These are phyloP conservation scores for Sturnira hondurensis DNA, from an alignment of 2,113 vertebrate species.

Conservation along the genomic window DNA sequence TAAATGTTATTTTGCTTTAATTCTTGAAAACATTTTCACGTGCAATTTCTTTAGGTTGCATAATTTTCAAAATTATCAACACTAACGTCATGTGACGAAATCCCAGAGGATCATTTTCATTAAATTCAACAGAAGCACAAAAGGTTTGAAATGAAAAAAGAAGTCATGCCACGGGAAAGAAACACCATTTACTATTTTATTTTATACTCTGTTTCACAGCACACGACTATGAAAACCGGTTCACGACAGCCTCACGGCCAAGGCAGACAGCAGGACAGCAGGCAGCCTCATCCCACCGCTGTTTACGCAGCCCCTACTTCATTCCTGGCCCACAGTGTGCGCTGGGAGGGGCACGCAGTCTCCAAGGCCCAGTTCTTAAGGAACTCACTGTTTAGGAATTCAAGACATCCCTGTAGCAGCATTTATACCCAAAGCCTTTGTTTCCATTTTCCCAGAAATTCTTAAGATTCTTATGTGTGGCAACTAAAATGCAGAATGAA, in stretches of 20 bases:
- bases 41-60: neutral
- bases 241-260: neutral
- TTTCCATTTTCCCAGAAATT: slow-evolving; percentile 44
- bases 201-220: slow-evolving; percentile 1
- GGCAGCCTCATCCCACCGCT: neutral
- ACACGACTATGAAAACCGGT: slow-evolving; percentile 23
- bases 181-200: neutral
- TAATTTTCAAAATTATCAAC: slow-evolving; percentile 27
- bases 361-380: neutral
- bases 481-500: neutral
- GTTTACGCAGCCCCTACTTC: neutral
- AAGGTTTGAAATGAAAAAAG: neutral
- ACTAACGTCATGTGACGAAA: neutral
- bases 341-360: neutral
- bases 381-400: neutral
- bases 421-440: slow-evolving; percentile 14
- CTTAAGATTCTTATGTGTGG: neutral
- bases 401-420: neutral
- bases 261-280: neutral
- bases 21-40: neutral
- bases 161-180: slow-evolving; percentile 19
- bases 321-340: neutral
- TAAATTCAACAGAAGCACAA: slow-evolving; percentile 33
- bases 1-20: slow-evolving; percentile 32
- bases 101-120: slow-evolving; percentile 33